Base-by-base conservation (phyloP, 2,113 vertebrate species). In the Electrona antarctica region DNA sequence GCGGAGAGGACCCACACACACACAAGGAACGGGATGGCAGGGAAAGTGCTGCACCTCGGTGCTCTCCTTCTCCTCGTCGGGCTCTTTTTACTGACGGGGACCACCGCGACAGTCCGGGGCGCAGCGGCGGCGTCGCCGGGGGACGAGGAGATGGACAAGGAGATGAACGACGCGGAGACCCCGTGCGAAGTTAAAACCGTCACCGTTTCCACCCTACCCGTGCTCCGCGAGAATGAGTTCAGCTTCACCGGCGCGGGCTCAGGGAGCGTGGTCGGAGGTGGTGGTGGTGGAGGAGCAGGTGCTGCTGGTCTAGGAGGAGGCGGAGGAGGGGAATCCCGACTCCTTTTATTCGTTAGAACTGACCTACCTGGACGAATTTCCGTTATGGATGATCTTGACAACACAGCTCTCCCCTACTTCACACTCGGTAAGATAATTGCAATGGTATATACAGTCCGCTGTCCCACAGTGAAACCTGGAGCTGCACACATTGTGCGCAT, bases 351-450 rank as follows among this genome's bases (percentile, higher is more conserved):
- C 92, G 95, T 99, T 87, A 93, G 96, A 79, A 98, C 94, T 80
- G 97, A 99, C 91, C 92, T 98, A 86, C 97, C 97, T 48, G 97
- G 97, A 79, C 93, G 94, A 92, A 94, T 99, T 84, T 95, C 96
- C 46, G 97, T 99, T 73, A 94, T 96, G 93, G 97, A 99, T 93
- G 97, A 98, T 92, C 94, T 99, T 89, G 97, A 98, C 92, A 99
- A 98, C 93, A 98, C 97, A 3, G 97, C 97, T 91, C 96, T 98
- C 83, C 97, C 97, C 68, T 99, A 97, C 94, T 99, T 99, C 94
- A 97, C 96, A 48, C 95, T 99, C 78, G 97, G 97, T 99, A 93
- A 95, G 95, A 74, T 68, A 7, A 58, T 45, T 12, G 33, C 59
- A n/a, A 12, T 12, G 52, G 52, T 54, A 12, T 13, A 54, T 2